Base-by-base conservation (phyloP, 2,113 vertebrate species). In the Eleginops maclovinus region DNA sequence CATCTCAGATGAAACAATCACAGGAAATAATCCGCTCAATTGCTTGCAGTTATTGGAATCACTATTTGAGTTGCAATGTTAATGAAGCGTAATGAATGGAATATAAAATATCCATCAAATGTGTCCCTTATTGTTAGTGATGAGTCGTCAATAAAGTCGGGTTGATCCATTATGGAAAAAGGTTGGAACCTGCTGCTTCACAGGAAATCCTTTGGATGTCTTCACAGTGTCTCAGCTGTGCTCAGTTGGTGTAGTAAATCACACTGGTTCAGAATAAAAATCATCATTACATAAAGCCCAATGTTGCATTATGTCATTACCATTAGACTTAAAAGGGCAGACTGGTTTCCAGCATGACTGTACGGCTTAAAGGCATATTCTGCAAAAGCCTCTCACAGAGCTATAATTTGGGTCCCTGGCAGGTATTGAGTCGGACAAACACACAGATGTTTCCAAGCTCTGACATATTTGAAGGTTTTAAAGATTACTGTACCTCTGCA, bases 271-370 rank as follows among this genome's bases (percentile, higher is more conserved):
- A n/a, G n/a, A 59, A 46, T 61, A 2, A 44, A 9, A 47, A 70
- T 16, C 22, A 60, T 64, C 50, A 3, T 54, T 36, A 15, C 15
- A 26, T 17, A 2, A 54, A 76, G 28, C 40, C 13, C 19, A 16
- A 1, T 69, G 71, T 49, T 71, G 40, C 65, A 31, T 61, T 55
- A 76, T 47, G 43, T 46, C 56, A 41, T 70, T 26, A 24, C 72
- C 58, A 64, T 53, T 21, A 24, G 8, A 24, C 43, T 21, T 65
- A 26, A 64, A 72, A 46, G 4, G 40, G 54, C 17, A 16, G 4
- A 21, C 19, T 60, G n/a, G 50, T 56, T 61, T 80, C 56, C 71
- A 75, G 31, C 31, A 36, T 36, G 31, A 36, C 8, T 28, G 11
- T 26, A 14, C 19, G 50, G 7, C 21, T 46, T 21, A 51, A 31